Evolutionary conservation across 2,113 vertebrate genomes (phyloP).

Genomic region (Rissa tridactyla): DNA sequence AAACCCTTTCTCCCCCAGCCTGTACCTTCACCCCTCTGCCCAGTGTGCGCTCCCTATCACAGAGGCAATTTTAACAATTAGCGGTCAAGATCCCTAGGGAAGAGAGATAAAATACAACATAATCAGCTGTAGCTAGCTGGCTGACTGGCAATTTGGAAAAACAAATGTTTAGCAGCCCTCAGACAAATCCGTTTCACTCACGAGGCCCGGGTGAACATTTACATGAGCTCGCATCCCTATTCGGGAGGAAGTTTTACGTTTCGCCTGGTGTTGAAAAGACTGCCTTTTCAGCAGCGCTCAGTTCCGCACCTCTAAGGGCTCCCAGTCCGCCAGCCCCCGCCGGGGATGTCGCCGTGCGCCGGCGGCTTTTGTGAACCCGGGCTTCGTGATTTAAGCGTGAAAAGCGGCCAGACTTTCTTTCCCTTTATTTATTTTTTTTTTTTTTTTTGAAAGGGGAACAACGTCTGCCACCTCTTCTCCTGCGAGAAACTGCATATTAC

Average conservation of each 20-base stretch:
- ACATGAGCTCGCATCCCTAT: fast-evolving
- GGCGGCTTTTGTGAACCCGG: fast-evolving
- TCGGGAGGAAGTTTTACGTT: neutral
- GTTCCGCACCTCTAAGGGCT: neutral
- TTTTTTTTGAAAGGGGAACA: neutral
- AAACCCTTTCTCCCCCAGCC: neutral
- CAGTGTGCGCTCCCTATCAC: fast-evolving
- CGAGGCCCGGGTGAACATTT: neutral
- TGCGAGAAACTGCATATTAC: neutral
- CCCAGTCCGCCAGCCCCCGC: neutral
- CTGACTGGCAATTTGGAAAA: neutral
- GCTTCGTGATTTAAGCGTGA: neutral
- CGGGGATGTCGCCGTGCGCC: neutral
- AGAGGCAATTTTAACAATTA: too few relatives aligned
- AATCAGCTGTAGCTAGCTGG: neutral
- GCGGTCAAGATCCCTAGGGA: neutral
- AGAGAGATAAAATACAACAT: fast-evolving
- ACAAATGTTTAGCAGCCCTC: neutral
- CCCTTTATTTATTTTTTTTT: fast-evolving
- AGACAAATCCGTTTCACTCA: neutral
- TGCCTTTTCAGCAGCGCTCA: neutral
- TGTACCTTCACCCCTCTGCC: fast-evolving
- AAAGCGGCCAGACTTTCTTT: neutral
- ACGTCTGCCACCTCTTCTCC: neutral
- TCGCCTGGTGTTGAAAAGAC: neutral